These are phyloP conservation scores for Parnassius mnemosyne DNA, from an alignment of 2,888 invertebrate species.

Conservation along the genomic window DNA sequence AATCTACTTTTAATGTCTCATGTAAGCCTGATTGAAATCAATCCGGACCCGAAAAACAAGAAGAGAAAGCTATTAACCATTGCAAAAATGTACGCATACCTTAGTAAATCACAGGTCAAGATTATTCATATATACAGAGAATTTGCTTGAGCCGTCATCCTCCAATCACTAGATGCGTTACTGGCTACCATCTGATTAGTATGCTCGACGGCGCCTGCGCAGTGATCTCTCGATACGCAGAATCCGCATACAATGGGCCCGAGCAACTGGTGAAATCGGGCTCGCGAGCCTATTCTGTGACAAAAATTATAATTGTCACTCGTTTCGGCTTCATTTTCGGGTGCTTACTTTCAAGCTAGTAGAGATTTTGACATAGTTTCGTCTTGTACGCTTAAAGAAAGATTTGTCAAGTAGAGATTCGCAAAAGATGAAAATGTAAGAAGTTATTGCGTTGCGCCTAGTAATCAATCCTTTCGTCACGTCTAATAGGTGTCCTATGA, in stretches of 20 bases:
- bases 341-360: neutral
- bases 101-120: conserved; percentile 5
- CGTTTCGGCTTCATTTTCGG: conserved; percentile 19
- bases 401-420: too few relatives aligned
- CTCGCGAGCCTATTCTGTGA: conserved; percentile 30
- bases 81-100: neutral
- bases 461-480: too few relatives aligned
- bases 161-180: conserved; percentile 18
- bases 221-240: conserved; percentile 72
- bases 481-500: too few relatives aligned
- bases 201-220: conserved; percentile 41
- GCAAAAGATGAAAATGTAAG: too few relatives aligned
- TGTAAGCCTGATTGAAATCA: too few relatives aligned
- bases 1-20: too few relatives aligned
- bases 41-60: too few relatives aligned
- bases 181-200: conserved; percentile 41
- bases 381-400: too few relatives aligned
- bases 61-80: neutral
- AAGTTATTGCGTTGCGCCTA: too few relatives aligned
- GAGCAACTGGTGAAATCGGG: conserved; percentile 47
- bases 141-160: conserved; percentile 21
- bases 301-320: conserved; percentile 26
- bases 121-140: conserved; percentile 22
- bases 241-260: conserved; percentile 68
- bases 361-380: neutral